phyloP scores from a whole-genome alignment of 2,888 invertebrate species.

The Dysmachus trigonus region DNA sequence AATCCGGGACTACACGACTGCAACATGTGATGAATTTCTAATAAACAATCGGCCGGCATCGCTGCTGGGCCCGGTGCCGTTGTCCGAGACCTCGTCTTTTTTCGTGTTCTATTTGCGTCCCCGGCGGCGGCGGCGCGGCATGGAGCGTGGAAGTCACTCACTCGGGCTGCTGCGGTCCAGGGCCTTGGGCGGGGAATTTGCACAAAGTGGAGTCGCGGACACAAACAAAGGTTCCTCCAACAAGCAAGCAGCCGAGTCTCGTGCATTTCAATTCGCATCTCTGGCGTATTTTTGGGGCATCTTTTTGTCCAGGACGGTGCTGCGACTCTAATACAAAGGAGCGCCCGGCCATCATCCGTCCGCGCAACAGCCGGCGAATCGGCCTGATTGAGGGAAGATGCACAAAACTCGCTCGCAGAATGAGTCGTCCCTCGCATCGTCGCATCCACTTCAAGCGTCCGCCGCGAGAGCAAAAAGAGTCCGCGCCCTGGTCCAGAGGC shows the following conservation, averaged over 20 bases:
- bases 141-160: slow-evolving; percentile 12
- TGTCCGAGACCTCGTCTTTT: slow-evolving; percentile 16
- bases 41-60: slow-evolving; percentile 27
- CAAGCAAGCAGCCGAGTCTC: neutral
- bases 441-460: slow-evolving; percentile 8
- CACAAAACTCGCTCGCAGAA: neutral
- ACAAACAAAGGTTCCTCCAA: neutral
- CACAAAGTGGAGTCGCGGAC: slow-evolving; percentile 13
- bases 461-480: neutral
- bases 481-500: slow-evolving; percentile 3
- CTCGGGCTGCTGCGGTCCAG: neutral
- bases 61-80: slow-evolving; percentile 26
- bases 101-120: slow-evolving; percentile 29
- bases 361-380: neutral
- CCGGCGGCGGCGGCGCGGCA: neutral
- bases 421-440: slow-evolving; percentile 14
- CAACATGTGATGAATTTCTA: slow-evolving; percentile 46
- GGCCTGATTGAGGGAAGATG: slow-evolving; percentile 4
- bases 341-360: neutral
- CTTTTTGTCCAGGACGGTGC: slow-evolving; percentile 18
- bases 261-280: slow-evolving; percentile 35
- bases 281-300: neutral
- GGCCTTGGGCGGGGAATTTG: slow-evolving; percentile 21
- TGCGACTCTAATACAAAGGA: slow-evolving; percentile 2
- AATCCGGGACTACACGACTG: slow-evolving; percentile 30